Evolutionary conservation across 1,140 invertebrate species (phyloP), one percentile per base, ranked within the genome.

Genomic region (Pararge aegeria): DNA sequence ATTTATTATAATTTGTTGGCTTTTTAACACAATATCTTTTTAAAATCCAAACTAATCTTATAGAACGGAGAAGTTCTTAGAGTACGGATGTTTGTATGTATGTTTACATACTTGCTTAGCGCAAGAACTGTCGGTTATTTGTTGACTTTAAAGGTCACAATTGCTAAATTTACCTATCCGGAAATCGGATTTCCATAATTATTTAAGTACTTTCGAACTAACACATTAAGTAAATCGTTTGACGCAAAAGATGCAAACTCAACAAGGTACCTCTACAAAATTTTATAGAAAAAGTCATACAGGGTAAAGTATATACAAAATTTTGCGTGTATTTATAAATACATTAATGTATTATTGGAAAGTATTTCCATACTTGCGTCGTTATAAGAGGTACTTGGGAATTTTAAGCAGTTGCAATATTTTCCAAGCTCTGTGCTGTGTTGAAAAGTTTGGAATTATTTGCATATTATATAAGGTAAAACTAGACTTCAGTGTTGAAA

Each of bases 291-390:
- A 10, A 42, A 5, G 3, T 13, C 34, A 18, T 7, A 5, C 18
- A 38, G 27, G 10, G 7, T 30, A 38, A 48, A 29, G 56, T 54
- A 20, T 53, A 29, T 40, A n/a, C 18, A 27, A 53, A 53, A 34
- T 58, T 46, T 40, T 42, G 38, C 13, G 24, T 24, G 40, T 54
- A 54, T 53, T 48, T 46, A 53, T 54, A 54, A 60, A 60, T 53
- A 60, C 48, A 53, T 60, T 60, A 60, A 37, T 54, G 24, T 37
- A 21, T 34, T 54, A 57, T 57, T 27, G 40, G 29, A 37, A 46
- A 30, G 27, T 12, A 20, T 49, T 49, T 30, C 16, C 19, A n/a
- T 21, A 21, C 20, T 46, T 30, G 40, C 19, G 44, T 29, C 40
- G 29, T 24, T 15, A 34, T 24, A 46, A 20, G 30, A 34, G 34